A percentile compares a stretch with the other conserved stretches of the same genome.
Conservation (phyloP, 2,888 invertebrate species). For the Leucophenga montana region DNA sequence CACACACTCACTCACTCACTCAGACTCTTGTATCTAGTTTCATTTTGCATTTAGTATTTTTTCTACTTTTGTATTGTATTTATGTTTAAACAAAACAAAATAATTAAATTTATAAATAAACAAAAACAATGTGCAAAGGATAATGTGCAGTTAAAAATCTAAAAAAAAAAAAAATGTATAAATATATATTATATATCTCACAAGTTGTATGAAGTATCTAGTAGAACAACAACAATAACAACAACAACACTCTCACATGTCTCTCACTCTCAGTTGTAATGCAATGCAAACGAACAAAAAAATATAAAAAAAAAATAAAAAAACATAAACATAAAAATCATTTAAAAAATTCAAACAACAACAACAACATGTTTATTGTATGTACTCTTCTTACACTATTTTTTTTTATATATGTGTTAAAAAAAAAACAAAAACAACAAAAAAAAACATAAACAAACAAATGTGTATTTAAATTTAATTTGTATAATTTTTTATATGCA, state of each 20-base stretch:
- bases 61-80: conserved; percentile 65
- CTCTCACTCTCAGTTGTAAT: conserved; percentile 59
- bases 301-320: neutral
- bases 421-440: neutral
- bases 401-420: conserved; percentile 14
- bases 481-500: conserved; percentile 21
- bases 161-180: conserved; percentile 45
- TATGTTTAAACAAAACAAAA: conserved; percentile 47
- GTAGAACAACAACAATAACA: conserved; percentile 29
- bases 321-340: conserved; percentile 4
- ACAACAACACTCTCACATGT: conserved; percentile 59
- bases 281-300: conserved; percentile 9
- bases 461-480: conserved; percentile 17
- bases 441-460: neutral
- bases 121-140: conserved; percentile 42
- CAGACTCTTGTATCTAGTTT: conserved; percentile 65
- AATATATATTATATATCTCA: conserved; percentile 24
- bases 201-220: conserved; percentile 41
- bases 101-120: conserved; percentile 46
- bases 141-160: conserved; percentile 48
- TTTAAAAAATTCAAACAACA: conserved; percentile 2
- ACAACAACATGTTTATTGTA: neutral
- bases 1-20: conserved; percentile 53
- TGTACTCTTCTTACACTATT: conserved; percentile 19
- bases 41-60: conserved; percentile 68